Percentiles rank a stretch among this genome's conserved stretches.
Evolutionary conservation across 2,888 invertebrate genomes (phyloP).

Genomic region (Salpingus planirostris): DNA sequence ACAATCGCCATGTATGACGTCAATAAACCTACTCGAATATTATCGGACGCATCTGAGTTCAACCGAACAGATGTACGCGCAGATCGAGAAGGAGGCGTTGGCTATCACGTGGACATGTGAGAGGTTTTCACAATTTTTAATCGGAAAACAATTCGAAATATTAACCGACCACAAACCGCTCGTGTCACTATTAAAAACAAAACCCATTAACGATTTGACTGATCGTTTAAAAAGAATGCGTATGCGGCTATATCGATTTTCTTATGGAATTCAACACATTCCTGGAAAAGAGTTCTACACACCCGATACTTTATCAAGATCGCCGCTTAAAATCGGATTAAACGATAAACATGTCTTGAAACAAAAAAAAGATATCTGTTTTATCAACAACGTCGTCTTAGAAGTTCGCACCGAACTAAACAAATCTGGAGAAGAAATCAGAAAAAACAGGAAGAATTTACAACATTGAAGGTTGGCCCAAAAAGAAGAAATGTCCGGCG

Average conservation of each 20-base stretch:
- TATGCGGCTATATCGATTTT: slow-evolving; percentile 25
- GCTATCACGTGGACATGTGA: slow-evolving; percentile 30
- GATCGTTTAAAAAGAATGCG: slow-evolving; percentile 32
- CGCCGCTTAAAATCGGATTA: background rate
- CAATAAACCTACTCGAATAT: too few species aligned
- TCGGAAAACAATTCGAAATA: slow-evolving; percentile 19
- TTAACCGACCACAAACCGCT: slow-evolving; percentile 36
- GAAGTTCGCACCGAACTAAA: too few species aligned
- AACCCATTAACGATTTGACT: slow-evolving; percentile 29
- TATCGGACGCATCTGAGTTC: too few species aligned
- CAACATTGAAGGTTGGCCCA: too few species aligned
- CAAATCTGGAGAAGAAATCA: too few species aligned
- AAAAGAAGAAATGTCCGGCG: too few species aligned
- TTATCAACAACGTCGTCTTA: background rate
- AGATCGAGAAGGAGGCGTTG: slow-evolving; percentile 36
- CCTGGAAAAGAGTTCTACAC: slow-evolving; percentile 26
- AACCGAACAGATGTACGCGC: slow-evolving; percentile 29
- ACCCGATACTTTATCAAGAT: slow-evolving; percentile 18
- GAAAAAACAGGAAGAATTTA: too few species aligned
- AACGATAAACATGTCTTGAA: background rate
- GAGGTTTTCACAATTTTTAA: slow-evolving; percentile 22
- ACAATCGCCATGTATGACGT: too few species aligned
- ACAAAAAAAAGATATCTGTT: background rate
- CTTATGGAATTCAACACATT: slow-evolving; percentile 22
- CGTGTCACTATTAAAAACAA: slow-evolving; percentile 27